These are phyloP conservation scores for Baccha elongata DNA, from an alignment of 2,888 invertebrate species.

Conservation along the genomic window DNA sequence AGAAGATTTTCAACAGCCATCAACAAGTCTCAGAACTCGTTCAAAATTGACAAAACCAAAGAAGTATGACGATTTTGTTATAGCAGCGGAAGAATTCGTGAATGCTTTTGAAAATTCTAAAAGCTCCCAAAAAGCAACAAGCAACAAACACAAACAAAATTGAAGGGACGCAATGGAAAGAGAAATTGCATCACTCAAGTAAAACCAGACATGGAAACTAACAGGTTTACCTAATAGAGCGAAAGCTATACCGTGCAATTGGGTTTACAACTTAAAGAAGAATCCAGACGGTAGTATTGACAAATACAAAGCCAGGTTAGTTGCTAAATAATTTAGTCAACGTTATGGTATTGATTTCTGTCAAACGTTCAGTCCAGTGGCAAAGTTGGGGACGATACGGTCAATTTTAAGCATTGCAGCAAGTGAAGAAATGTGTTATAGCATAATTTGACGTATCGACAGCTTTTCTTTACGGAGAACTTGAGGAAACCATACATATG, in stretches of 20 bases:
- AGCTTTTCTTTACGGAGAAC: too few relatives aligned
- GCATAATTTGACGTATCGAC: too few relatives aligned
- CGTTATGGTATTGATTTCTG: too few relatives aligned
- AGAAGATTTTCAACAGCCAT: not conserved
- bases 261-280: not conserved
- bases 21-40: too few relatives aligned
- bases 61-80: not conserved
- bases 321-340: too few relatives aligned
- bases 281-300: not conserved
- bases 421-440: too few relatives aligned
- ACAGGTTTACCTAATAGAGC: conserved; percentile 72
- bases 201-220: conserved; percentile 76
- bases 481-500: too few relatives aligned
- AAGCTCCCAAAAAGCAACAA: conserved; percentile 50
- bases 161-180: too few relatives aligned
- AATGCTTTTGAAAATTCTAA: not conserved
- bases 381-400: too few relatives aligned
- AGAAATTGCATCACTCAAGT: conserved; percentile 76
- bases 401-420: too few relatives aligned
- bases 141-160: conserved; percentile 55
- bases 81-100: not conserved
- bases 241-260: conserved; percentile 65
- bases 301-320: not conserved
- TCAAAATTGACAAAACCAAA: not conserved
- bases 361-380: too few relatives aligned